phyloP scores from a whole-genome alignment of 2,888 invertebrate species.

The Eurytoma californica region DNA sequence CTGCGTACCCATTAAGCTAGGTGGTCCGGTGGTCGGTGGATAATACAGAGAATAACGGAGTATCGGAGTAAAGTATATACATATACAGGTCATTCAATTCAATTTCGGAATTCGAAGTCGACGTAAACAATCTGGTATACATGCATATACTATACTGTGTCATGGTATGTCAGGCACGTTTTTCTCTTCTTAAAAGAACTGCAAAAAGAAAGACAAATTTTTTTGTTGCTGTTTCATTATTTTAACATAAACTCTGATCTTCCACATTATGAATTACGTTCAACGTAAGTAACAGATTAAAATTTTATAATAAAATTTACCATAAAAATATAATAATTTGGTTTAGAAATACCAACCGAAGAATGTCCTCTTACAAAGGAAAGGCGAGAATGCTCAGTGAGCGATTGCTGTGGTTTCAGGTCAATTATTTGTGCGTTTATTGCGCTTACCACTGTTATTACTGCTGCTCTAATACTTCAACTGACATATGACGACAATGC shows the following conservation, averaged over 20 bases:
- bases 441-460: slow-evolving; percentile 81
- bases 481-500: slow-evolving; percentile 83
- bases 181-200: background rate
- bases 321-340: background rate
- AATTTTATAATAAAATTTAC: slow-evolving; percentile 1
- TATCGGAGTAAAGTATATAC: too few relatives aligned
- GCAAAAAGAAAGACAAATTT: background rate
- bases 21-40: too few relatives aligned
- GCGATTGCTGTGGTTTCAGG: slow-evolving; percentile 77
- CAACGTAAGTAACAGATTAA: slow-evolving; percentile 43
- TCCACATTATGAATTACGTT: slow-evolving; percentile 47
- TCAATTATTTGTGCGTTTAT: slow-evolving; percentile 82
- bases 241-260: background rate
- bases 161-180: background rate
- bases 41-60: too few relatives aligned
- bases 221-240: background rate
- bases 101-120: too few relatives aligned
- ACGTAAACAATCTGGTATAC: too few relatives aligned
- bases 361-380: slow-evolving; percentile 70
- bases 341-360: slow-evolving; percentile 64
- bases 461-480: slow-evolving; percentile 84
- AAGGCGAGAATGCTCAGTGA: slow-evolving; percentile 61
- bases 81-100: too few relatives aligned
- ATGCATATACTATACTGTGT: too few relatives aligned
- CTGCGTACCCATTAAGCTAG: too few relatives aligned